Base-by-base conservation (phyloP, 1,140 invertebrate species). In the Vollenhovia emeryi region DNA sequence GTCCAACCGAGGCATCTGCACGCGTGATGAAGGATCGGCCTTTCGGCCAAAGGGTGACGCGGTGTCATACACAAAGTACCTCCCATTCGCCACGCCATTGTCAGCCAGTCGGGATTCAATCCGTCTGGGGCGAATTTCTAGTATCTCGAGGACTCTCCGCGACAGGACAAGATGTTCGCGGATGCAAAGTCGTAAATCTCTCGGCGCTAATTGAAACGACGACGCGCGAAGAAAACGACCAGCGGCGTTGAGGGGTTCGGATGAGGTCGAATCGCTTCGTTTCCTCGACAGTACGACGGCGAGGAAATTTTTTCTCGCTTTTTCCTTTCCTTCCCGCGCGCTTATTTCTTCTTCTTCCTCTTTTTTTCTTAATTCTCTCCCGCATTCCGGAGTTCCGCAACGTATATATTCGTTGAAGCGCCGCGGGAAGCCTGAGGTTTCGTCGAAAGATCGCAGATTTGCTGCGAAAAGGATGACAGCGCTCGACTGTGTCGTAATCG, bases 181-280 rank as follows among this genome's bases (percentile, higher is more conserved):
- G 55, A 90, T 89, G 88, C 83, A 90, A 87, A 87, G 71, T 79
- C 82, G 83, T 87, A 90, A 90, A 90, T 90, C 88, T 90, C 75
- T 50, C 64, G 52, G 33, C 71, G 86, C 83, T 91, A 91, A 91
- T 91, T 90, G 85, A 91, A 91, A 90, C 86, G 87, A 86, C 74
- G 79, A 84, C 85, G 89, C 55, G 88, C 66, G 89, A 88, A 90
- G 50, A 45, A 87, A 83, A 71, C 75, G 80, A 69, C 74, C 33
- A 40, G 33, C 55, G 40, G 50, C 21, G 52, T 55, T 27, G 30
- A 57, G 55, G 13, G 30, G 78, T 59, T 55, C 13, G 9, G 27
- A 33, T 66, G 13, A 50, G 21, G 59, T 36, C n/a, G n/a, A n/a
- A n/a, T n/a, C 75, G 78, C 52, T 43, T 55, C 21, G 78, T 80